phyloP scores from a whole-genome alignment of 2,113 vertebrate species.

The Rhombomys opimus region DNA sequence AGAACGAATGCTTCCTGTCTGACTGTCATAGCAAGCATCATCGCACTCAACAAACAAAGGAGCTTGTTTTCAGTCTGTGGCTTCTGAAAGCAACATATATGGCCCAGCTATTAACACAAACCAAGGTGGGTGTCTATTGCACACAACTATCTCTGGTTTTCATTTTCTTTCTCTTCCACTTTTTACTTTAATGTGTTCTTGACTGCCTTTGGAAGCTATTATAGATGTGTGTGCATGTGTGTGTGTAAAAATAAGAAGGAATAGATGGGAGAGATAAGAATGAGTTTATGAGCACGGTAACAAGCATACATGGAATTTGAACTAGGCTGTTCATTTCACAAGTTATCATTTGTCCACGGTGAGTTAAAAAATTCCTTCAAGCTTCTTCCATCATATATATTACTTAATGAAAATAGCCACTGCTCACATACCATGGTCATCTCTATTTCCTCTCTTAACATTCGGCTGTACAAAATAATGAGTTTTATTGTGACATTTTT shows the following conservation, averaged over 20 bases:
- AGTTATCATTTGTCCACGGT: background rate
- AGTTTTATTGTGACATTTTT: background rate
- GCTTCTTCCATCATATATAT: background rate
- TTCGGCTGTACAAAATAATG: background rate
- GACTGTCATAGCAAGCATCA: background rate
- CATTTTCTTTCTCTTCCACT: background rate
- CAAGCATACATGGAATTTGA: background rate
- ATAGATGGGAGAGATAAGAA: background rate
- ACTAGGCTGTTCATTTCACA: background rate
- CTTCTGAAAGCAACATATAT: background rate
- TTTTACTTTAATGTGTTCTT: background rate
- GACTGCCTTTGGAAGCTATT: background rate
- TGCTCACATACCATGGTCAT: background rate
- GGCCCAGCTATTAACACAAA: background rate
- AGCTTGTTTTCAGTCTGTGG: background rate
- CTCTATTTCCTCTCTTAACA: background rate
- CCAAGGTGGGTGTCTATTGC: background rate
- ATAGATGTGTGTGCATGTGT: background rate
- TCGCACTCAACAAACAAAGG: background rate
- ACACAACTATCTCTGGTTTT: background rate
- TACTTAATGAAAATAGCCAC: background rate
- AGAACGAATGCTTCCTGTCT: background rate
- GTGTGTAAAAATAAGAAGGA: background rate
- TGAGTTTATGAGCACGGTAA: background rate
- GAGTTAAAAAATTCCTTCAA: background rate